phyloP scores from a whole-genome alignment of 2,797 vertebrate species.

The Hyperoplus immaculatus region DNA sequence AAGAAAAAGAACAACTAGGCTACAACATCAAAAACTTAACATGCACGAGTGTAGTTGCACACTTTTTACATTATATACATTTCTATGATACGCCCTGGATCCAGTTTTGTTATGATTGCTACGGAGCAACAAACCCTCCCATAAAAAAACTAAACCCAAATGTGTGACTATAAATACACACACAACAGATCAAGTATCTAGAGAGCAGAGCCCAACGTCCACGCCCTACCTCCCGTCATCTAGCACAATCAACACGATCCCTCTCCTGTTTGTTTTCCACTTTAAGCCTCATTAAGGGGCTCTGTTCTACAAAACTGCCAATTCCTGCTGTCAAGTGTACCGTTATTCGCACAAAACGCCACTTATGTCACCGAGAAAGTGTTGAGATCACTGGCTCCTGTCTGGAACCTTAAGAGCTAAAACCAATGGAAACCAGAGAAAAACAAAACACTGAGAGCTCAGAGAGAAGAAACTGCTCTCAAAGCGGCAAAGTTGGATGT shows the following conservation, averaged over 20 bases:
- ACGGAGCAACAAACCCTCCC: conserved; percentile 56
- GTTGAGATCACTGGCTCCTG: conserved; percentile 45
- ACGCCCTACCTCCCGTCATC: conserved; percentile 42
- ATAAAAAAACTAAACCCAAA: conserved; percentile 53
- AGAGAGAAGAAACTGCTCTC: conserved; percentile 22
- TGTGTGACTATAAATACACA: conserved; percentile 60
- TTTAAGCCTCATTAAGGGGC: conserved; percentile 37
- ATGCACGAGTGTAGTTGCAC: background rate
- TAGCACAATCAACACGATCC: conserved; percentile 46
- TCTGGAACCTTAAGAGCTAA: conserved; percentile 25
- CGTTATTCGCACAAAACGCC: conserved; percentile 39
- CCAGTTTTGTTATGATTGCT: conserved; percentile 48
- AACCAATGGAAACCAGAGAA: conserved; percentile 43
- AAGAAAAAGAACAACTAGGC: background rate
- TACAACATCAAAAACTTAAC: background rate
- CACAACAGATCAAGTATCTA: conserved; percentile 45
- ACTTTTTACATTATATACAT: background rate
- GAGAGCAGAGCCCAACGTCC: conserved; percentile 35
- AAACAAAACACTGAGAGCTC: conserved; percentile 52
- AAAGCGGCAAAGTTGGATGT: conserved; percentile 11
- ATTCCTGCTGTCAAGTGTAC: conserved; percentile 55
- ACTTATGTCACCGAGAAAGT: conserved; percentile 40
- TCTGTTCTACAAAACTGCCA: conserved; percentile 39
- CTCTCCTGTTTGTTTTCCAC: conserved; percentile 57
- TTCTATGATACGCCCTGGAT: conserved; percentile 20